Percentiles rank a stretch among this genome's conserved stretches.
These are phyloP conservation scores for Theropithecus gelada DNA, from an alignment of 2,113 vertebrate species.

Conservation along the genomic window DNA sequence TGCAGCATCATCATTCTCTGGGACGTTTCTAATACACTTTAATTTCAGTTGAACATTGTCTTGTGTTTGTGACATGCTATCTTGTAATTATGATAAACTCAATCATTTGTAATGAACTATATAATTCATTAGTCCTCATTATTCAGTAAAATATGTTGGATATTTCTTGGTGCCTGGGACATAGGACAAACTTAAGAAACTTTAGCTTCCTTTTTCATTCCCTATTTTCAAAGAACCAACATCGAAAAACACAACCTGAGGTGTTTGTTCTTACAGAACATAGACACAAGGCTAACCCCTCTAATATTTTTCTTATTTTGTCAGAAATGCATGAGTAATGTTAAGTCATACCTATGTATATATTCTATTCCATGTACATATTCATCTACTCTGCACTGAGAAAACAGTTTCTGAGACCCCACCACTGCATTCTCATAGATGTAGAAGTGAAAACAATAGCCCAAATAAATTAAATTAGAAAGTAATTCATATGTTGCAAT, in stretches of 20 bases:
- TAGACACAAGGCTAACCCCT: background rate
- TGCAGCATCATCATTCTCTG: background rate
- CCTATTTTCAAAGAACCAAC: constrained; percentile 27
- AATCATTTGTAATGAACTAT: constrained; percentile 31
- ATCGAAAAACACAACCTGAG: background rate
- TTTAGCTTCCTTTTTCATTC: background rate
- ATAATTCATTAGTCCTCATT: background rate
- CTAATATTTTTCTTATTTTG: constrained; percentile 2
- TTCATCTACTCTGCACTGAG: background rate
- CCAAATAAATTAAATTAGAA: constrained; percentile 41
- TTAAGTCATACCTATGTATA: background rate
- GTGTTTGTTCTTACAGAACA: background rate
- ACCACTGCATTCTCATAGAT: background rate
- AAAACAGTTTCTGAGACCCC: constrained; percentile 13
- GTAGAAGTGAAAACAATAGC: constrained; percentile 37
- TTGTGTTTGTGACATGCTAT: background rate
- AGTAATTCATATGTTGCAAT: background rate
- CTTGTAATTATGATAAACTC: constrained; percentile 15
- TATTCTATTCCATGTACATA: background rate
- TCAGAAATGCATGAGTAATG: constrained; percentile 29
- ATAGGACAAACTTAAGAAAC: background rate
- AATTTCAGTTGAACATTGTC: constrained; percentile 22
- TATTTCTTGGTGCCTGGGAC: constrained; percentile 9
- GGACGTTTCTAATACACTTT: background rate
- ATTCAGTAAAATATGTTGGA: background rate